Conservation (phyloP, 2,888 invertebrate genomes). For the Phrixothrix hirtus region DNA sequence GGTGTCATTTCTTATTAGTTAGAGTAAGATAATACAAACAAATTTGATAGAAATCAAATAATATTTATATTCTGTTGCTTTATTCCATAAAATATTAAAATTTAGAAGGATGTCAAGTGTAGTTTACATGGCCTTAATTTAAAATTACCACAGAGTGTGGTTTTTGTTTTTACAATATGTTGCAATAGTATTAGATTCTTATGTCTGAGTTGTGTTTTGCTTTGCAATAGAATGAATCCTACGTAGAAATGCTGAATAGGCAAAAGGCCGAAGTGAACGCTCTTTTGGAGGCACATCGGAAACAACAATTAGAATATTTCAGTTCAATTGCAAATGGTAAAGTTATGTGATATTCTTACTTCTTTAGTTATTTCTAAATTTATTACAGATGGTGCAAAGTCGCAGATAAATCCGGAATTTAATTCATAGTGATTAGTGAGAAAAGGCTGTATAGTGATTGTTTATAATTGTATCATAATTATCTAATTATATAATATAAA, state of each 20-base stretch:
- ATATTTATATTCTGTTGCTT: too few species aligned
- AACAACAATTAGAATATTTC: conserved; percentile 58
- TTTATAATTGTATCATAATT: conserved; percentile 53
- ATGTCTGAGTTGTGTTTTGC: conserved; percentile 13
- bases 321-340: conserved; percentile 41
- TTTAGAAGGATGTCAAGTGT: too few species aligned
- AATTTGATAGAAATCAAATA: too few species aligned
- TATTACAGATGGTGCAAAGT: conserved; percentile 48
- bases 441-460: conserved; percentile 54
- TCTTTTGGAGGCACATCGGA: conserved; percentile 58
- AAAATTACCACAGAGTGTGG: not conserved
- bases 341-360: not conserved
- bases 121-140: not conserved
- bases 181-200: not conserved
- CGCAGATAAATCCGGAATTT: conserved; percentile 36
- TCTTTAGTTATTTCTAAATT: not conserved
- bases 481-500: conserved; percentile 34
- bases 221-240: conserved; percentile 52
- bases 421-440: conserved; percentile 40
- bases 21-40: too few species aligned
- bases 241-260: conserved; percentile 56
- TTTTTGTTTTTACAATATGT: not conserved
- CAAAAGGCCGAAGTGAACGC: conserved; percentile 62
- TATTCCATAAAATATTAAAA: too few species aligned
- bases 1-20: too few species aligned